Conservation (phyloP, 2,113 vertebrate genomes). For the Anarrhichthys ocellatus region DNA sequence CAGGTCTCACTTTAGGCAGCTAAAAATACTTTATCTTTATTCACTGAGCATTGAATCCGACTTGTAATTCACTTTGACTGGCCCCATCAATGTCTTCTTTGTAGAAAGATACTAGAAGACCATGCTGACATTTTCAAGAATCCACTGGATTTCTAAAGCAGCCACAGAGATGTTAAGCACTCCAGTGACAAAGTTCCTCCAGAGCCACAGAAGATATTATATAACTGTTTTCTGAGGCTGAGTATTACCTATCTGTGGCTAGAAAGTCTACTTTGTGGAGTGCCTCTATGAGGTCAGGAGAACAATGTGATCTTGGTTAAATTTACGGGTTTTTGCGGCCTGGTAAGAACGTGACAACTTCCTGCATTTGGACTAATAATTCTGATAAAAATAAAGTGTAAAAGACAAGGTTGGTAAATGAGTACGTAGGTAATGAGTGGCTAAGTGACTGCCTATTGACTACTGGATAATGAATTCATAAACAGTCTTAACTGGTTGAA, state of each 20-base stretch:
- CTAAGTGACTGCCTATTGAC: neutral
- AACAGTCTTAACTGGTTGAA: neutral
- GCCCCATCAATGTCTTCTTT: constrained; percentile 33
- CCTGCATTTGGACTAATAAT: neutral
- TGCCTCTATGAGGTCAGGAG: neutral
- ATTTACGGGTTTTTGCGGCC: neutral
- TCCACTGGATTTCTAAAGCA: neutral
- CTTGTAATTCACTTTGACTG: constrained; percentile 63
- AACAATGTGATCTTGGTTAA: neutral
- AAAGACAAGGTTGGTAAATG: neutral
- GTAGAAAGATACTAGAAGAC: constrained; percentile 28
- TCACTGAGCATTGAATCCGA: constrained; percentile 42
- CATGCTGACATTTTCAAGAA: neutral
- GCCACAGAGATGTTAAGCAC: neutral
- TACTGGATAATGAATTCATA: neutral
- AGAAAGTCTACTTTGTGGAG: neutral
- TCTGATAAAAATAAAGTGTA: neutral
- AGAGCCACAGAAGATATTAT: neutral
- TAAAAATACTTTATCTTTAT: constrained; percentile 73
- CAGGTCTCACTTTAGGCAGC: constrained; percentile 68
- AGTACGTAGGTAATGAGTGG: neutral
- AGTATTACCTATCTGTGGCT: too few relatives aligned
- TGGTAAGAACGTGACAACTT: neutral
- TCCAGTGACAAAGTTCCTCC: neutral
- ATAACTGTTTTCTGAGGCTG: neutral